Percentiles rank a stretch among this genome's conserved stretches.
Conservation (phyloP, 2,113 vertebrate species). For the Pelecanus crispus region DNA sequence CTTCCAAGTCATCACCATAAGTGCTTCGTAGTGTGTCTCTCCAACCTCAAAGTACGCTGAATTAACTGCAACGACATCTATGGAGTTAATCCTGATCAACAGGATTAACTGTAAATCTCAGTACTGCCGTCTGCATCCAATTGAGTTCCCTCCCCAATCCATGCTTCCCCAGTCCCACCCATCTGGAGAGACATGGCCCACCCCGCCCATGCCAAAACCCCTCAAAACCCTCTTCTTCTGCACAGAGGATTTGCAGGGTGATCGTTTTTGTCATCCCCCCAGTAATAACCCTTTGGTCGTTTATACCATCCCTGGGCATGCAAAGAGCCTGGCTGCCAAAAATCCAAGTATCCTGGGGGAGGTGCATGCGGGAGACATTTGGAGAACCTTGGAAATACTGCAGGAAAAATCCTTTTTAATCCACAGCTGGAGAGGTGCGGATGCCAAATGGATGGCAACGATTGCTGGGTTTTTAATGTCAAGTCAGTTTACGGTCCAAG, state of each 20-base stretch:
- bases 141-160: not conserved
- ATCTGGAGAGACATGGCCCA: not conserved
- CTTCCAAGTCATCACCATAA: not conserved
- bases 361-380: not conserved
- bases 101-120: not conserved
- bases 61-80: not conserved
- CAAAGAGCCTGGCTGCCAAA: not conserved
- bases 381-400: not conserved
- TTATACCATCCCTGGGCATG: not conserved
- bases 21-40: not conserved
- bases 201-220: accelerated
- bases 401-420: not conserved
- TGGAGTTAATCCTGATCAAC: not conserved
- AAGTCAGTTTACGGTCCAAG: not conserved
- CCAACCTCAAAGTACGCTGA: not conserved
- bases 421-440: not conserved
- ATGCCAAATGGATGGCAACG: not conserved
- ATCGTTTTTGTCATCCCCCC: not conserved
- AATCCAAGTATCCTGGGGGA: not conserved
- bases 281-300: not conserved
- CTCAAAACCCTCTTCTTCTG: accelerated
- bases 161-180: not conserved
- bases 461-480: not conserved
- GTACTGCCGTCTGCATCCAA: not conserved
- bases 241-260: accelerated